A percentile compares a stretch with the other conserved stretches of the same genome.
These are phyloP conservation scores for Proctacanthus coquilletti DNA, from an alignment of 1,140 invertebrate species.

Conservation along the genomic window DNA sequence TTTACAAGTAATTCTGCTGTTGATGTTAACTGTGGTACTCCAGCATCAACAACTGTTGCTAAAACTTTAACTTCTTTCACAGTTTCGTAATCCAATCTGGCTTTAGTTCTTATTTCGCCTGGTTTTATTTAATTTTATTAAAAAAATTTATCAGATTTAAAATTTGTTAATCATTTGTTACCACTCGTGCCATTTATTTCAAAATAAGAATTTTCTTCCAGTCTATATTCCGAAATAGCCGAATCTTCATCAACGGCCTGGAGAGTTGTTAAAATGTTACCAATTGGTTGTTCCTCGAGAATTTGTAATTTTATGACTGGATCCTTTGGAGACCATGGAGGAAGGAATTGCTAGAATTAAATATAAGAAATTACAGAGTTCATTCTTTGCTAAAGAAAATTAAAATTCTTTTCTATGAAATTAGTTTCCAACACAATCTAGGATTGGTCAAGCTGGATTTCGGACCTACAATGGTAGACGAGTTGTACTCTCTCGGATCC, in stretches of 20 bases:
- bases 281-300: conserved; percentile 68
- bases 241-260: conserved; percentile 70
- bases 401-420: too few species aligned
- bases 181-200: conserved; percentile 59
- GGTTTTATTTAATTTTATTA: conserved; percentile 4
- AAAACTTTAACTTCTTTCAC: conserved; percentile 60
- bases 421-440: too few species aligned
- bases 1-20: conserved; percentile 57
- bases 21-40: conserved; percentile 62
- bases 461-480: too few species aligned
- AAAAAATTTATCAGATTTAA: not conserved
- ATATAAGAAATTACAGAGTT: not conserved
- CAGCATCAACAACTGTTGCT: conserved; percentile 66
- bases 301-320: conserved; percentile 52
- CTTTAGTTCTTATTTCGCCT: conserved; percentile 64
- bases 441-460: too few species aligned
- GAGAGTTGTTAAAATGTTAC: conserved; percentile 62
- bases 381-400: too few species aligned
- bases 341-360: conserved; percentile 34
- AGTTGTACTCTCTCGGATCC: too few species aligned
- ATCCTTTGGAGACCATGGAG: conserved; percentile 56
- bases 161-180: conserved; percentile 15
- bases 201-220: conserved; percentile 48
- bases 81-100: conserved; percentile 70
- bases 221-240: conserved; percentile 54